Percentiles rank a stretch among this genome's conserved stretches.
phyloP scores from a whole-genome alignment of 2,113 vertebrate genomes.

The Epinephelus moara region DNA sequence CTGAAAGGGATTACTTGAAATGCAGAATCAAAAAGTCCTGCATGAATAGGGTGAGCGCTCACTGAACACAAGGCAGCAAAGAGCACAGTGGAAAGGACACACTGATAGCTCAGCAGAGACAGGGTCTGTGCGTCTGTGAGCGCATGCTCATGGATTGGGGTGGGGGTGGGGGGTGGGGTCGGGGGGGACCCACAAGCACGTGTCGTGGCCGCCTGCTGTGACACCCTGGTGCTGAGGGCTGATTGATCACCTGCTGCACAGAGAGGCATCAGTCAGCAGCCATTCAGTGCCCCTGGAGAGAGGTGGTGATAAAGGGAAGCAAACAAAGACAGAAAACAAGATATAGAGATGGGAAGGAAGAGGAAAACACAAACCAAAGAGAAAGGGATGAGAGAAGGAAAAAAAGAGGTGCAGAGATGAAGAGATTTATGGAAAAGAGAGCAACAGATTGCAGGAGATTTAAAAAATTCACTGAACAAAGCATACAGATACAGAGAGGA shows the following conservation, averaged over 20 bases:
- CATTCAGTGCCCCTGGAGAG: constrained; percentile 31
- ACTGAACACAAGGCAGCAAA: background rate
- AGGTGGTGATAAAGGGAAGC: constrained; percentile 13
- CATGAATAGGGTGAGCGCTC: background rate
- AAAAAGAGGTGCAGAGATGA: background rate
- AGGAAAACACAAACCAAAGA: background rate
- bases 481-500: background rate
- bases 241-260: constrained; percentile 68
- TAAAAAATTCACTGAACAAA: background rate
- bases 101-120: background rate
- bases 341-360: background rate
- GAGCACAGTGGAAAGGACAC: background rate
- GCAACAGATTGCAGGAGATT: background rate
- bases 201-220: constrained; percentile 62
- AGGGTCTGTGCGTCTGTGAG: constrained; percentile 20
- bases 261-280: constrained; percentile 49
- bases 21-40: background rate
- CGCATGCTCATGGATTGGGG: background rate
- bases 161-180: background rate
- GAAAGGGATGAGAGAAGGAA: background rate
- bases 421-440: background rate
- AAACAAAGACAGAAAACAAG: background rate
- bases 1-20: background rate
- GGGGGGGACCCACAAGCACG: constrained; percentile 44
- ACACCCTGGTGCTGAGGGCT: constrained; percentile 47